Conservation (phyloP, 2,797 vertebrate genomes). For the Paramormyrops hopkinsi region DNA sequence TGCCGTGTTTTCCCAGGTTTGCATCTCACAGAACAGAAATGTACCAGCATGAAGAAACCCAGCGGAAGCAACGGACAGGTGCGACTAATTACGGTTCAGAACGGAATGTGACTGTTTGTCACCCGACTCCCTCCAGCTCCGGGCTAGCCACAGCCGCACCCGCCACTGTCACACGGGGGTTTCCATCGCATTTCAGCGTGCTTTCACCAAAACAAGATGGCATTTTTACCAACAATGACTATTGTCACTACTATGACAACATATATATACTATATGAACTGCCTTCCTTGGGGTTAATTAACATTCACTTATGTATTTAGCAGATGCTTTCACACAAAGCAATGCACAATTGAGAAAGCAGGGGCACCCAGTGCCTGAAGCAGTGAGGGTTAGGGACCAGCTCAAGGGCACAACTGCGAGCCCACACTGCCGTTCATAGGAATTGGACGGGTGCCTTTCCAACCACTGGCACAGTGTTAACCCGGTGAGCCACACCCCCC, state of each 20-base stretch:
- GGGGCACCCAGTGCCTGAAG: not conserved
- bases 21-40: not conserved
- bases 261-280: not conserved
- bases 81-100: not conserved
- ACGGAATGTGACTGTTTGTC: not conserved
- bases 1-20: not conserved
- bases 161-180: not conserved
- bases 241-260: not conserved
- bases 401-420: not conserved
- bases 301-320: not conserved
- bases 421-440: not conserved
- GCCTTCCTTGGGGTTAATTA: not conserved
- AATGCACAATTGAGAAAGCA: not conserved
- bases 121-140: not conserved
- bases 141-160: not conserved
- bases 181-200: not conserved
- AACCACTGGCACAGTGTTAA: not conserved
- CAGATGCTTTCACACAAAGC: not conserved
- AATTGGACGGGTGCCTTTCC: not conserved
- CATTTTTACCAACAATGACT: not conserved
- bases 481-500: not conserved
- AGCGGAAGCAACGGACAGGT: not conserved
- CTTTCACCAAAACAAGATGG: not conserved
- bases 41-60: not conserved
- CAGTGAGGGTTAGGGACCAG: not conserved